These are phyloP conservation scores for Apogon hyalosoma DNA, from an alignment of 2,797 vertebrate genomes.

Conservation along the genomic window DNA sequence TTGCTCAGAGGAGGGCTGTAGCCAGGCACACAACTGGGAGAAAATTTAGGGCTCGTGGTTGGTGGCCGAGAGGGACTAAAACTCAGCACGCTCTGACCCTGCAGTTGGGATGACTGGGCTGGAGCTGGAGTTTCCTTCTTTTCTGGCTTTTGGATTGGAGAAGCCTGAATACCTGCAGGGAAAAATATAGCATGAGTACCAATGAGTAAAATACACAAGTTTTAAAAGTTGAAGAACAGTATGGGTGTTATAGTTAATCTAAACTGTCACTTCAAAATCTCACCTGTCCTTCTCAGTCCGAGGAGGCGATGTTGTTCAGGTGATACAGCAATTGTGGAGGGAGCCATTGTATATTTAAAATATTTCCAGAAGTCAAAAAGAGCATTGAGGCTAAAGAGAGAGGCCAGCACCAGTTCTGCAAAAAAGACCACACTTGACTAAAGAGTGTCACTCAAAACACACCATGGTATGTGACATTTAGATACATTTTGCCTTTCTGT, in stretches of 20 bases:
- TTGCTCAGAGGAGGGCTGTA: slow-evolving; percentile 90
- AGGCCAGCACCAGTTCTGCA: slow-evolving; percentile 89
- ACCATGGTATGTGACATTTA: not conserved
- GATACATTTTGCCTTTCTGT: not conserved
- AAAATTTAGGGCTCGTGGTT: slow-evolving; percentile 91
- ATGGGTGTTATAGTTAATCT: not conserved
- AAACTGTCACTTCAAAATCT: slow-evolving; percentile 14
- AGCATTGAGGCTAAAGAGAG: slow-evolving; percentile 93
- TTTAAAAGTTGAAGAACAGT: not conserved
- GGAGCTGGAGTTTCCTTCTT: slow-evolving; percentile 84
- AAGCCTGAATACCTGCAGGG: slow-evolving; percentile 84
- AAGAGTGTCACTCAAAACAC: not conserved
- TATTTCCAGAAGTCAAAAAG: slow-evolving; percentile 98
- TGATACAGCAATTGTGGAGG: slow-evolving; percentile 84
- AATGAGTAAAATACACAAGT: not conserved
- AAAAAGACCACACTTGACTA: not conserved
- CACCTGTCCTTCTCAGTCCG: slow-evolving; percentile 85
- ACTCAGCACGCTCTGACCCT: slow-evolving; percentile 94
- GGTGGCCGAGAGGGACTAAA: slow-evolving; percentile 92
- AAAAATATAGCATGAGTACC: not conserved
- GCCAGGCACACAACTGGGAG: slow-evolving; percentile 85
- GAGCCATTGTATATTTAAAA: slow-evolving; percentile 94
- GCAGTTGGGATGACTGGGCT: slow-evolving; percentile 84
- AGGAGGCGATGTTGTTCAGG: slow-evolving; percentile 90
- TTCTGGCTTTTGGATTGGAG: slow-evolving; percentile 85